Conservation (phyloP, 2,888 invertebrate genomes). For the Pammene fasciana region DNA sequence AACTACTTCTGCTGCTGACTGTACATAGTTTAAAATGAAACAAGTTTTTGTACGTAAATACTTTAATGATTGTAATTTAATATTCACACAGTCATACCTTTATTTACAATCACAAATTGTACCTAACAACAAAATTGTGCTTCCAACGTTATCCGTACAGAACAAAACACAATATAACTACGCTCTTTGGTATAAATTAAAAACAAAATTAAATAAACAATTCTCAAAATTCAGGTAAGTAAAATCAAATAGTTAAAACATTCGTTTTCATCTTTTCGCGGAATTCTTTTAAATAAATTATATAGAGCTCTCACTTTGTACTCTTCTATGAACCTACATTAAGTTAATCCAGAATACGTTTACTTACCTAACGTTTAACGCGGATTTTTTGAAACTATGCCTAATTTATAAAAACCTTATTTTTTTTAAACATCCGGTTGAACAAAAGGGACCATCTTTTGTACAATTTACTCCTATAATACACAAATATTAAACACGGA, state of each 20-base stretch:
- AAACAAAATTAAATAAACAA: constrained; percentile 61
- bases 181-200: constrained; percentile 54
- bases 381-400: constrained; percentile 41
- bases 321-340: constrained; percentile 43
- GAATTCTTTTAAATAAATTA: constrained; percentile 41
- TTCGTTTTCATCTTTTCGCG: constrained; percentile 55
- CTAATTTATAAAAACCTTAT: constrained; percentile 41
- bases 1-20: too few relatives aligned
- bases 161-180: constrained; percentile 50
- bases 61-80: constrained; percentile 80
- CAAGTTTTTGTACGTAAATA: constrained; percentile 71
- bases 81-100: constrained; percentile 79
- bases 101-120: constrained; percentile 78
- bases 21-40: constrained; percentile 41
- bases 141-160: constrained; percentile 59
- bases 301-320: constrained; percentile 41
- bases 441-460: constrained; percentile 28
- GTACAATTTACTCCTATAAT: constrained; percentile 36
- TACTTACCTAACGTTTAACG: constrained; percentile 42
- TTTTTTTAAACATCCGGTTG: constrained; percentile 28
- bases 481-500: constrained; percentile 35
- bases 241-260: constrained; percentile 43
- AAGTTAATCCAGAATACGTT: constrained; percentile 37
- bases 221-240: constrained; percentile 47
- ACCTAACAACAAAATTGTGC: constrained; percentile 81